Base-by-base conservation (phyloP, 2,888 invertebrate species). In the Mycogona germanica region DNA sequence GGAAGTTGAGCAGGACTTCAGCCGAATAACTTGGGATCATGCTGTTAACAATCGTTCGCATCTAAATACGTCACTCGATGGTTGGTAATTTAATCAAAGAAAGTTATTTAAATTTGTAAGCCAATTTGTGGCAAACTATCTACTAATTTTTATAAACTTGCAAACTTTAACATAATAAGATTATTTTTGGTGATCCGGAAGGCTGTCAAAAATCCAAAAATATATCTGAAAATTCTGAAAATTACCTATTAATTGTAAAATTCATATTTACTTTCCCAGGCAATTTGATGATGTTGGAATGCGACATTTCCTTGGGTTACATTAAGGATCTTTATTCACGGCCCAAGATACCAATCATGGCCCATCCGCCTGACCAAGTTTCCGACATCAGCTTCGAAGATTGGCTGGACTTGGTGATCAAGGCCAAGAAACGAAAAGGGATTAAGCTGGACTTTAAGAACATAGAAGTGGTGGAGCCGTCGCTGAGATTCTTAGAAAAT, bases 371-470 rank as follows among this genome's bases (percentile, higher is more conserved):
- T 0, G 70, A 70, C 0, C 76, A 66, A 3, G 72, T 69, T 14
- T 87, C 88, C 0, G 85, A 91, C 69, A 73, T 92, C 35, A 78
- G 83, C 1, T 73, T 92, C 21, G 73, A 79, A 1, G 75, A 78
- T 17, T 92, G 91, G 73, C 69, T 92, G 7, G 66, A 71, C 2
- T 70, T 73, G 1, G 79, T 82, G 35, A 68, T 77, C 14, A 67
- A 71, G 12, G 62, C 64, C 5, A 56, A 40, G 67, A 66, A n/a
- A 65, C 62, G 58, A 61, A 88, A 86, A 66, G 91, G 89, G 0
- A 78, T 89, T 1, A 93, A 93, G 67, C 71, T 93, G 42, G 91
- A 92, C 70, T 91, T 92, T 66, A 92, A 92, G 69, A 76, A 78
- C 1, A 79, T 81, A 41, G 82, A 82, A 44, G 85, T 82, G 1